phyloP scores from a whole-genome alignment of 1,140 invertebrate species.

The Pachypeltis micranthus region DNA sequence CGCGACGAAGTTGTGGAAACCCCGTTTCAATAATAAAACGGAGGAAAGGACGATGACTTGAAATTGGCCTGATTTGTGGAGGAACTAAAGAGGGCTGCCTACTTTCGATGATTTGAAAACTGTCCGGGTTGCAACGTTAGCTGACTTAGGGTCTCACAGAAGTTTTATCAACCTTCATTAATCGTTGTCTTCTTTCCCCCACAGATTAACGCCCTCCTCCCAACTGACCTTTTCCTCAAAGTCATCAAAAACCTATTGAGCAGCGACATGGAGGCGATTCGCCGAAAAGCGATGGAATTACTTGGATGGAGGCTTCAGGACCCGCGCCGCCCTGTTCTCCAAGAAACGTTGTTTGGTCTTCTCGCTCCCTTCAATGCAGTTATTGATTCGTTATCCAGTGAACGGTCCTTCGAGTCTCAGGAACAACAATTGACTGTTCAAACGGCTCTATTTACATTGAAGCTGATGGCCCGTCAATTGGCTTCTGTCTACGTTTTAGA shows the following conservation, averaged over 20 bases:
- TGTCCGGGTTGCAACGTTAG: no score
- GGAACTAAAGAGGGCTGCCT: no score
- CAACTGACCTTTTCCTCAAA: constrained; percentile 59
- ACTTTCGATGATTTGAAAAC: no score
- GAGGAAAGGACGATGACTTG: no score
- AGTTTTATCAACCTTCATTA: no score
- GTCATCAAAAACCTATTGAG: constrained; percentile 58
- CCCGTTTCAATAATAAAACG: no score
- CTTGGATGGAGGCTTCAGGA: constrained; percentile 65
- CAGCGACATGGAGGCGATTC: constrained; percentile 53
- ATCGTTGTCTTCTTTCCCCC: no score
- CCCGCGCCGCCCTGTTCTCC: constrained; percentile 34
- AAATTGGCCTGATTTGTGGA: no score
- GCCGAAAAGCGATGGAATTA: constrained; percentile 70
- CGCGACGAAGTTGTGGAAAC: no score
- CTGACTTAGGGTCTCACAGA: no score
- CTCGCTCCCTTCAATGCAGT: constrained; percentile 41
- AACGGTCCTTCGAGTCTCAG: constrained; percentile 30
- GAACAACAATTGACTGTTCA: constrained; percentile 52
- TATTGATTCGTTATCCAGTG: constrained; percentile 44
- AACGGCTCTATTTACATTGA: constrained; percentile 65
- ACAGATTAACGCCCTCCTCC: constrained; percentile 58
- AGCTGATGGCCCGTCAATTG: constrained; percentile 60
- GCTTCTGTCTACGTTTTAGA: constrained; percentile 47
- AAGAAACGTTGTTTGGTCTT: constrained; percentile 41